Percentiles rank a stretch among this genome's conserved stretches.
Evolutionary conservation across 2,113 vertebrate genomes (phyloP).

Genomic region (Cavia aperea): DNA sequence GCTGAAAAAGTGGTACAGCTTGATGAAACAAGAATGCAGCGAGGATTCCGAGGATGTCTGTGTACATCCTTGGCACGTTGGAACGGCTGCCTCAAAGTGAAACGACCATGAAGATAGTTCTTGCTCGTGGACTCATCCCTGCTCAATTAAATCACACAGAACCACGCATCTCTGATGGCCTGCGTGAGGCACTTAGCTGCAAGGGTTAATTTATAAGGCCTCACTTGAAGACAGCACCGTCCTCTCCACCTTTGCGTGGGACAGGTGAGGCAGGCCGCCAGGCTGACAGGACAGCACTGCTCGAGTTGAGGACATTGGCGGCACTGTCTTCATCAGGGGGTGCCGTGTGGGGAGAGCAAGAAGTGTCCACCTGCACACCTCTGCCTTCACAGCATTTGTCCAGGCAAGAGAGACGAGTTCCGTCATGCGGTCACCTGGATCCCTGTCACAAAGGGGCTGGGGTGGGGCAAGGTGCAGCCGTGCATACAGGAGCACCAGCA

Average conservation of each 20-base stretch:
- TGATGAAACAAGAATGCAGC: background rate
- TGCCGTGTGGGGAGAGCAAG: background rate
- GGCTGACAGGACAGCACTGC: no score
- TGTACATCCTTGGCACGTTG: background rate
- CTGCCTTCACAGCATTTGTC: background rate
- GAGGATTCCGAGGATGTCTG: background rate
- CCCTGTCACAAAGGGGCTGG: background rate
- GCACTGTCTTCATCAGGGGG: background rate
- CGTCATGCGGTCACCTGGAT: background rate
- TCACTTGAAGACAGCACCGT: background rate
- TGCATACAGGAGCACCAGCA: background rate
- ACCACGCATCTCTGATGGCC: background rate
- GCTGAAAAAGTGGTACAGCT: background rate
- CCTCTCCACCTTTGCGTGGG: background rate
- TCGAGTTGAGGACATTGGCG: no score
- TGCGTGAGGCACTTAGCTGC: background rate
- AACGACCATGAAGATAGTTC: background rate
- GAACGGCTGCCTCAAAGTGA: background rate
- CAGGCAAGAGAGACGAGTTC: background rate
- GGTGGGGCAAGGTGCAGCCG: fast-evolving
- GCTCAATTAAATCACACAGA: background rate
- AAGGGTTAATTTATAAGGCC: conserved; percentile 11
- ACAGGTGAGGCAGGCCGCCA: background rate
- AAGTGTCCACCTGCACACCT: background rate
- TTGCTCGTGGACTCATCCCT: background rate